Evolutionary conservation across 2,113 vertebrate genomes (phyloP), one percentile per base, ranked within the genome.

Genomic region (Scatophagus argus): DNA sequence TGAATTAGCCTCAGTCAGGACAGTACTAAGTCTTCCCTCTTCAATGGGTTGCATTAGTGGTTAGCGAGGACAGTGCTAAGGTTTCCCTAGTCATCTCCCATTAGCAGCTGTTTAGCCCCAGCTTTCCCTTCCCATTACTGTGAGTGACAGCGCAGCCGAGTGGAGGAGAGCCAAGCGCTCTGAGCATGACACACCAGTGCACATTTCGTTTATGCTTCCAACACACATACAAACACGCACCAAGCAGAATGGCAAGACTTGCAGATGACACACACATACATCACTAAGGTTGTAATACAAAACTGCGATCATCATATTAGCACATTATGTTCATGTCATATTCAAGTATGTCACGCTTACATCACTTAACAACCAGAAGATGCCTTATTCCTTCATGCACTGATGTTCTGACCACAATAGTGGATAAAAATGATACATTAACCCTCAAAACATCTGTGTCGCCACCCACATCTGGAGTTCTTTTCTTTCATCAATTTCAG

Each of bases 81-180:
- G 87, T 90, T 94, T 90, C 77, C 47, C 60, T 83, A 69, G 83
- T 93, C 89, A 83, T 80, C 77, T 90, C 75, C 82, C 59, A 91
- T 93, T 92, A 92, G 92, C 55, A 51, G 69, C 73, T 83, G 67
- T 86, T 94, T 88, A 90, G 81, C 60, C 59, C 17, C 64, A 58
- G 86, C 87, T 80, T 86, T 93, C 91, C 52, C 77, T 65, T 92
- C 86, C 68, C 41, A 86, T 93, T 91, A 91, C 63, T 46, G 54
- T 90, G 90, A 94, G 32, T 90, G 90, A 91, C 90, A 88, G 77
- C 11, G 52, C 62, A 76, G 67, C 49, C 47, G 71, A 61, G 52
- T 69, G 58, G 83, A 89, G 62, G 49, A 66, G 77, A 87, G 78
- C 61, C 68, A 39, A 61, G 79, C 27, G 46, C 70, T 75, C 61